Conservation (phyloP, 2,888 invertebrate species). For the Amiota mariae region DNA sequence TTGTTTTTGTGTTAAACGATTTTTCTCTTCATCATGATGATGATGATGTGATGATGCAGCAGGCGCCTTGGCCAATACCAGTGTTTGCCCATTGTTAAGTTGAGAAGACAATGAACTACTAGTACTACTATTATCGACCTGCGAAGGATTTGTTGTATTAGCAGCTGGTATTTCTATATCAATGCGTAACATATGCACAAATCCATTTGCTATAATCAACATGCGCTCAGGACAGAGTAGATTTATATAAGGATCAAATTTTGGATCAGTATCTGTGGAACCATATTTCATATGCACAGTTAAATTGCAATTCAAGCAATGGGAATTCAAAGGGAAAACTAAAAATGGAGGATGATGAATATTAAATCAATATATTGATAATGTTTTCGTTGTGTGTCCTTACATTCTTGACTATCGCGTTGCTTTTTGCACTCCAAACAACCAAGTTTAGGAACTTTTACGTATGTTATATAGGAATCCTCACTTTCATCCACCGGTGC, state of each 20-base stretch:
- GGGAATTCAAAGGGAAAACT: conserved; percentile 78
- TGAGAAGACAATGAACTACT: conserved; percentile 40
- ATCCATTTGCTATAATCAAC: conserved; percentile 88
- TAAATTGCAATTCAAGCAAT: conserved; percentile 91
- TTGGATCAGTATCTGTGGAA: conserved; percentile 88
- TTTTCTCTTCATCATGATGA: conserved; percentile 48
- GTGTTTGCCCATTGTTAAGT: conserved; percentile 52
- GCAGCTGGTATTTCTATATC: conserved; percentile 75
- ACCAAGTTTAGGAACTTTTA: conserved; percentile 78
- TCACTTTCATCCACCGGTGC: conserved; percentile 72
- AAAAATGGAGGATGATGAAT: conserved; percentile 52
- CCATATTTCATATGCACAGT: conserved; percentile 94
- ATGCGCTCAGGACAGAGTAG: conserved; percentile 83
- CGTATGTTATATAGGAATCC: conserved; percentile 73
- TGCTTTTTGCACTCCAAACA: conserved; percentile 78
- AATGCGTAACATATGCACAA: conserved; percentile 84
- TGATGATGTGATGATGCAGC: conserved; percentile 44
- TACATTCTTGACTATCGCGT: conserved; percentile 73
- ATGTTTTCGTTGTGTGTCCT: too few relatives aligned
- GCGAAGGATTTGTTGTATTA: conserved; percentile 28
- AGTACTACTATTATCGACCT: not conserved
- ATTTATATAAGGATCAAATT: conserved; percentile 82
- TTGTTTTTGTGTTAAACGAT: not conserved
- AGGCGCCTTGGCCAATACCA: conserved; percentile 46
- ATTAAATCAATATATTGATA: too few relatives aligned